Base-by-base conservation (phyloP, 1,140 invertebrate genomes). In the Calosoma granatense region DNA sequence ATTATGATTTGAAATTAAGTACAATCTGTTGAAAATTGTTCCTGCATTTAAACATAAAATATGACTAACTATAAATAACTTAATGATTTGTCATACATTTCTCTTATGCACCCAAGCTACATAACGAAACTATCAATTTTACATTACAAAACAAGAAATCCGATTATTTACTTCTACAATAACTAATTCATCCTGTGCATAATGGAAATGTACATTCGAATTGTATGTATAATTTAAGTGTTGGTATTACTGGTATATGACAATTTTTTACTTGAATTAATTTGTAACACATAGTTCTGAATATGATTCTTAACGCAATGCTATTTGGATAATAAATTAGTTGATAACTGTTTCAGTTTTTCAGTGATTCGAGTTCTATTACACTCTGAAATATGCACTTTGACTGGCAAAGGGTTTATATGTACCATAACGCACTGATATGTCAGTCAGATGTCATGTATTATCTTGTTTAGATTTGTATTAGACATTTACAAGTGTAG, bases 1-100 rank as follows among this genome's bases (percentile, higher is more conserved):
- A 9, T 36, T 47, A 47, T 47, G 3, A 47, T 47, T 47, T 47
- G 41, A 47, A 47, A 47, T 47, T 47, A 47, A 47, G 41, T 47
- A 47, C 41, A 47, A 47, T 47, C 41, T 17, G 41, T 47, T 47
- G 17, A n/a, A 47, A 9, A 47, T 17, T 47, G 41, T 47, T 47
- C 41, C 41, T 47, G 41, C 4, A 47, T 47, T 11, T 47, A 11
- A 47, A 47, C 41, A 47, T 47, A 47, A 12, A 47, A 47, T 47
- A 47, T 47, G 17, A 47, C 17, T 12, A 47, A 47, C 41, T 47
- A 17, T 47, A 47, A 47, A 47, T 47, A 17, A n/a, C n/a, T n/a
- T 11, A 47, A 12, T 47, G 4, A 47, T 47, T 47, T 47, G 17
- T 47, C 6, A 47, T 9, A 17, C 41, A 47, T 47, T 47, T 47